Base-by-base conservation (phyloP, 2,113 vertebrate genomes). In the Oreochromis tanganicae region DNA sequence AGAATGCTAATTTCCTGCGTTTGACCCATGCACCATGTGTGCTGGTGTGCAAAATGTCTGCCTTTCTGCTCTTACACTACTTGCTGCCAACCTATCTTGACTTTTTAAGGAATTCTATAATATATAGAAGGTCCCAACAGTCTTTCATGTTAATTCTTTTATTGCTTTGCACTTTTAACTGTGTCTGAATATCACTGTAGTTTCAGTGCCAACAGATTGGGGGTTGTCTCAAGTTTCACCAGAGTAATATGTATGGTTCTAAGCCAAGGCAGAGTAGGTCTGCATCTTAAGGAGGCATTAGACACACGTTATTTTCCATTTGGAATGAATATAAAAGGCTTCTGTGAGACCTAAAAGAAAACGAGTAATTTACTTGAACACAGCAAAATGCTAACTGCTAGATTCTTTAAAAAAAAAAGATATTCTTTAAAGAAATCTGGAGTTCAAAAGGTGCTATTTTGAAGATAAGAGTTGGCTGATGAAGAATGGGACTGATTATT, bases 241-340 rank as follows among this genome's bases (percentile, higher is more conserved):
- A 75, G 54, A 85, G 34, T 80, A 50, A 87, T 78, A 80, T 29
- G n/a, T 73, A 24, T 83, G 55, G 88, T 89, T 50, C 48, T 24
- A 36, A 85, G 63, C 87, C 68, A 85, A 79, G 17, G 8, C 32
- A 61, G 29, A 82, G 55, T 50, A 46, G 24, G 63, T 80, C 79
- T 52, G 56, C 57, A 85, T 84, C 75, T 87, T 13, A 83, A 21
- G 8, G 71, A 86, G 83, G 9, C 81, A 88, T 89, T 85, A 79
- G 54, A 87, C 82, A 86, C 71, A 90, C 29, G 84, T 89, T 16
- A 83, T 83, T 80, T 83, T 83, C 84, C 81, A 75, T 91, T 94
- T 84, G 68, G 32, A 61, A 85, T 66, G 81, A 32, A 73, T 55
- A 59, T 80, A 48, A 90, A 85, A 55, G 83, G 14, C 55, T 55